phyloP scores from a whole-genome alignment of 2,888 invertebrate genomes.

The Prosopocoilus inquinatus region DNA sequence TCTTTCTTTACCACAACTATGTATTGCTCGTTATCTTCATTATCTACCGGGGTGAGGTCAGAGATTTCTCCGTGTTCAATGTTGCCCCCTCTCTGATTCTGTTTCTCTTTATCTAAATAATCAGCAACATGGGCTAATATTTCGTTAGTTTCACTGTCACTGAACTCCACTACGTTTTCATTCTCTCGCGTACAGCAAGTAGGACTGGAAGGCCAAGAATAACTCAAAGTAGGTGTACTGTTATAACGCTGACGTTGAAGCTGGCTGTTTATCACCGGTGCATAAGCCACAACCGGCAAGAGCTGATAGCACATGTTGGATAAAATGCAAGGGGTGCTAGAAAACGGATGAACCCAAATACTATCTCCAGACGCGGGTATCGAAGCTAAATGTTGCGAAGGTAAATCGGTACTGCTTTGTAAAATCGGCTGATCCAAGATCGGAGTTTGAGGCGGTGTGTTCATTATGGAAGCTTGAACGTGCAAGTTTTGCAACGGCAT shows the following conservation, averaged over 20 bases:
- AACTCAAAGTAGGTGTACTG: neutral
- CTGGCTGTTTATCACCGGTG: neutral
- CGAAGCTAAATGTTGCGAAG: too few relatives aligned
- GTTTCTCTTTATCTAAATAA: neutral
- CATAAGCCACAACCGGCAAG: neutral
- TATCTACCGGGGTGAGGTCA: neutral
- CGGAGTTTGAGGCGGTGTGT: slow-evolving; percentile 14
- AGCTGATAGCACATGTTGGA: neutral
- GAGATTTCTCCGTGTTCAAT: too few relatives aligned
- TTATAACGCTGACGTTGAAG: neutral
- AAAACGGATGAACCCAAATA: too few relatives aligned
- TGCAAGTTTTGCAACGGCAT: slow-evolving; percentile 2
- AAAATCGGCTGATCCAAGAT: neutral
- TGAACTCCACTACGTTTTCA: too few relatives aligned
- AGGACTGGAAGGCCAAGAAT: too few relatives aligned
- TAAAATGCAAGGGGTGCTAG: neutral
- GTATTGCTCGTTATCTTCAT: neutral
- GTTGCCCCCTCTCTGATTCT: neutral
- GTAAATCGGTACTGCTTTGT: too few relatives aligned
- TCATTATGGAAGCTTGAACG: slow-evolving; percentile 10
- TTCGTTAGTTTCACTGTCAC: neutral
- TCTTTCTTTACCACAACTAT: neutral
- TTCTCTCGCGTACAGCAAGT: too few relatives aligned
- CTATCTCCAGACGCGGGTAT: too few relatives aligned
- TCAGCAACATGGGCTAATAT: neutral